Evolutionary conservation across 2,113 vertebrate genomes (phyloP).

Genomic region (Antidorcas marsupialis): DNA sequence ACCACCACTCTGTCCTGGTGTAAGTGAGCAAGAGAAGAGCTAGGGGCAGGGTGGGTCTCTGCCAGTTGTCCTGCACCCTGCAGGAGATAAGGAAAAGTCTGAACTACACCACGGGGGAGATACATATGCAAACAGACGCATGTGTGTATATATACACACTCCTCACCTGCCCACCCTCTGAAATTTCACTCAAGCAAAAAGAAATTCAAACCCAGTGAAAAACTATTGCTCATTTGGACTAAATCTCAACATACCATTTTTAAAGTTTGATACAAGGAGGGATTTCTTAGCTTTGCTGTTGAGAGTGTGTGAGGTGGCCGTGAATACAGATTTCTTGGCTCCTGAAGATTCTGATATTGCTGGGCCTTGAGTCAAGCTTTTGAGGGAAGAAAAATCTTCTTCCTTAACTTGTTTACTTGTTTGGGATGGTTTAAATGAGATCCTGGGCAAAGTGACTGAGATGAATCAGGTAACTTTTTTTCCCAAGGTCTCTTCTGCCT

Average conservation of each 20-base stretch:
- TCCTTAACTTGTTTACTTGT: not conserved
- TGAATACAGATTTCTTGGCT: not conserved
- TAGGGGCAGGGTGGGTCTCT: not conserved
- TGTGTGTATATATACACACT: not conserved
- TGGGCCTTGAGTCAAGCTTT: not conserved
- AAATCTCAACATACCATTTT: not conserved
- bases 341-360: not conserved
- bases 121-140: fast-evolving
- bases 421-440: not conserved
- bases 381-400: not conserved
- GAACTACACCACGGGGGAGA: not conserved
- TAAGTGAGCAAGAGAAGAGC: not conserved
- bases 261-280: not conserved
- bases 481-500: not conserved
- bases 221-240: not conserved
- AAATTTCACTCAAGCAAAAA: not conserved
- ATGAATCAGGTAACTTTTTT: not conserved
- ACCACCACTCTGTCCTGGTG: not conserved
- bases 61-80: not conserved
- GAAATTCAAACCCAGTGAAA: not conserved
- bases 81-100: not conserved
- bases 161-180: fast-evolving
- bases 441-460: not conserved
- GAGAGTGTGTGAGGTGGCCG: not conserved
- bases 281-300: not conserved